A percentile compares a stretch with the other conserved stretches of the same genome.
phyloP scores from a whole-genome alignment of 2,888 invertebrate species.

The Andrena fulva region DNA sequence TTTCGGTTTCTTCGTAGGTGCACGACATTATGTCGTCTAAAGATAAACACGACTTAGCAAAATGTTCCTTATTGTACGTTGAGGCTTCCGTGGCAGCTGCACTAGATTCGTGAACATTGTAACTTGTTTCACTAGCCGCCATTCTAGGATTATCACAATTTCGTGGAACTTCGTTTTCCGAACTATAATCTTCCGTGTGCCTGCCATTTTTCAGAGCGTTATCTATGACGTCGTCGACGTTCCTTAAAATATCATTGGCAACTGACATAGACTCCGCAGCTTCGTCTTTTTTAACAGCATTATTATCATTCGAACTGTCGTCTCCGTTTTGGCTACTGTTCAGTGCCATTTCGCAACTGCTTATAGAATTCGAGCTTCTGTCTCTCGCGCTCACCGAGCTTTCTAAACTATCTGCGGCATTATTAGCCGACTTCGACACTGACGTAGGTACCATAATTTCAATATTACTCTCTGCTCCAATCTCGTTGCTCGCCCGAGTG shows the following conservation, averaged over 20 bases:
- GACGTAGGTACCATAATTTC: conserved; percentile 82
- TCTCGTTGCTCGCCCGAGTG: conserved; percentile 43
- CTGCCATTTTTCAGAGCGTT: conserved; percentile 51
- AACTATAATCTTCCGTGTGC: conserved; percentile 27
- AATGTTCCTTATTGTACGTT: conserved; percentile 52
- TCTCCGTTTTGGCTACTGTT: conserved; percentile 79
- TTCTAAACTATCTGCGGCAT: conserved; percentile 70
- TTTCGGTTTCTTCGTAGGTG: conserved; percentile 57
- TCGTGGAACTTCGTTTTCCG: conserved; percentile 30
- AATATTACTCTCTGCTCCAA: conserved; percentile 76
- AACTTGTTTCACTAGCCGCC: conserved; percentile 45
- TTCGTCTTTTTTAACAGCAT: conserved; percentile 61
- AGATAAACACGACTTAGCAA: conserved; percentile 66
- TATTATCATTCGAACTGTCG: conserved; percentile 76
- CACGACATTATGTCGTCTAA: conserved; percentile 63
- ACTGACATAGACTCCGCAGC: conserved; percentile 44
- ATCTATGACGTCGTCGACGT: conserved; percentile 53
- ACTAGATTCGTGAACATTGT: conserved; percentile 23
- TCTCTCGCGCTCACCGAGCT: conserved; percentile 74
- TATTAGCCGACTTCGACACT: conserved; percentile 75
- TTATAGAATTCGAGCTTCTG: conserved; percentile 83
- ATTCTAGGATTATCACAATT: conserved; percentile 41
- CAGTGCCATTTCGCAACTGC: conserved; percentile 84
- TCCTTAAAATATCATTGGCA: conserved; percentile 54
- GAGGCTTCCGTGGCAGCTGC: conserved; percentile 32